phyloP scores from a whole-genome alignment of 2,113 vertebrate species.

The Pelusios castaneus region DNA sequence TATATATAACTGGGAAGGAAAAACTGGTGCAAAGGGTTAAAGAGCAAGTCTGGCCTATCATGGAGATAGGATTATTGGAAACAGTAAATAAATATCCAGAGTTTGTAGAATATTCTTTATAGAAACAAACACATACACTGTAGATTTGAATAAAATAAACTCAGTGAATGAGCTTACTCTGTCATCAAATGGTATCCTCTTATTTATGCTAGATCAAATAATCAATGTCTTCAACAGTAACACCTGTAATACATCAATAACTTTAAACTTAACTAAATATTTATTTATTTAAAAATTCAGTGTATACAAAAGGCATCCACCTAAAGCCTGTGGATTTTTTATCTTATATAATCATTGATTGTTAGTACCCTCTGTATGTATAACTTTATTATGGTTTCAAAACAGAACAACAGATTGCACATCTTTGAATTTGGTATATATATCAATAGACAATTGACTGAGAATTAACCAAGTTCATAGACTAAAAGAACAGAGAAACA shows the following conservation, averaged over 20 bases:
- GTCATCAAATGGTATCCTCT: not conserved
- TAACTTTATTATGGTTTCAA: not conserved
- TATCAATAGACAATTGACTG: not conserved
- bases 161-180: not conserved
- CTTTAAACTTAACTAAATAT: not conserved
- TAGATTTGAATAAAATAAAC: constrained; percentile 8
- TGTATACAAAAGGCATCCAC: not conserved
- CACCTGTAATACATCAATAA: not conserved
- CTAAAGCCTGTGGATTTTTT: not conserved
- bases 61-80: not conserved
- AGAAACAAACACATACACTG: not conserved
- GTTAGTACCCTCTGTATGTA: not conserved
- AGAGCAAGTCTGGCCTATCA: not conserved
- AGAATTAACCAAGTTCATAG: constrained; percentile 40
- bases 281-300: not conserved
- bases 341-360: not conserved
- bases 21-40: constrained; percentile 3
- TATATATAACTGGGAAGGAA: constrained; percentile 23
- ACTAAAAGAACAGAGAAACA: constrained; percentile 25
- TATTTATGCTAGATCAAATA: not conserved
- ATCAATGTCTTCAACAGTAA: not conserved
- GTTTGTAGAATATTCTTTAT: not conserved
- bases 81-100: not conserved
- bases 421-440: constrained; percentile 44
- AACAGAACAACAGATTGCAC: constrained; percentile 6